Evolutionary conservation across 2,113 vertebrate genomes (phyloP).

Genomic region (Podocnemis expansa): DNA sequence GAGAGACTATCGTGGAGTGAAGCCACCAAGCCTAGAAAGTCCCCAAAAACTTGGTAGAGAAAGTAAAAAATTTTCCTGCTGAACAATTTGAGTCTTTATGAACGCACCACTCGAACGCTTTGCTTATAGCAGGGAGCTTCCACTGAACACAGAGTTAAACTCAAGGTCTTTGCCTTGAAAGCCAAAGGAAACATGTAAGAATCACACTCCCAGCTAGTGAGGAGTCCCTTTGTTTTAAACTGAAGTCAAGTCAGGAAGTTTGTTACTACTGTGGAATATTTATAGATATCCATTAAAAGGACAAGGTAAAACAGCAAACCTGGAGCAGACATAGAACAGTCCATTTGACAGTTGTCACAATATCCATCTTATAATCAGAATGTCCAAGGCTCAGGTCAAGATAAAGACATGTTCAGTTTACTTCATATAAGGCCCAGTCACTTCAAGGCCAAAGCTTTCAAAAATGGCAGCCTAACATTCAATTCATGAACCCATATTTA

Average conservation of each 20-base stretch:
- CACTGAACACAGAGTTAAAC: background rate
- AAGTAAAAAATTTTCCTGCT: background rate
- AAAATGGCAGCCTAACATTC: background rate
- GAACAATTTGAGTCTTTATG: background rate
- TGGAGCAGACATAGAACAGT: background rate
- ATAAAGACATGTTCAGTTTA: background rate
- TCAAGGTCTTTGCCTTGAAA: background rate
- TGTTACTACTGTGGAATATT: background rate
- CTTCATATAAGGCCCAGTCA: background rate
- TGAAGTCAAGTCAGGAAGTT: background rate
- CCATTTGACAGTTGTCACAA: background rate
- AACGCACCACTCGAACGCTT: background rate
- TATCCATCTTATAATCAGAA: background rate
- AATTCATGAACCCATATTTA: background rate
- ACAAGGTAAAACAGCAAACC: background rate
- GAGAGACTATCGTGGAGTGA: background rate
- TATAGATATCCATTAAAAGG: slow-evolving; percentile 11
- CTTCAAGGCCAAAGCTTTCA: background rate
- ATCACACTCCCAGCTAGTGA: background rate
- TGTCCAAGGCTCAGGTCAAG: too few species aligned
- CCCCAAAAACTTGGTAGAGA: background rate
- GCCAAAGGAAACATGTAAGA: background rate
- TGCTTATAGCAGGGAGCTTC: background rate
- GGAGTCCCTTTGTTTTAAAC: background rate
- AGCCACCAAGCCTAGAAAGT: background rate